Base-by-base conservation (phyloP, 2,888 invertebrate genomes). In the Rhorus exstirpatorius region DNA sequence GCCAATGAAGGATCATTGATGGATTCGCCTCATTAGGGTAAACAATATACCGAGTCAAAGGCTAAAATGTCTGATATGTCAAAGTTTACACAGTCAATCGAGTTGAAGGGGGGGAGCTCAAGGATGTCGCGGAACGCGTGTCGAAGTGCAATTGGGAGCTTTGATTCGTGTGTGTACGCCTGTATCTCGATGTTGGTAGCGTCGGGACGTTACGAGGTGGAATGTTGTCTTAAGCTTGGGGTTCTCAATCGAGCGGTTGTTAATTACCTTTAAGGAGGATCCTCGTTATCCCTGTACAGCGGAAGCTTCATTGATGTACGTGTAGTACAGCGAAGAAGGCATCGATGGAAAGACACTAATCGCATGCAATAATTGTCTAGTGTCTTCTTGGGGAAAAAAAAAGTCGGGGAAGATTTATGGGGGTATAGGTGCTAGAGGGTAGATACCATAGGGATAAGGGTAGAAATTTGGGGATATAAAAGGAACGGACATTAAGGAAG, bases 191-290 rank as follows among this genome's bases (percentile, higher is more conserved):
- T 55, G 55, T 17, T 24, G 38, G 1, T 12, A 19, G 53, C 31
- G 53, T 68, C 51, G 38, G 21, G 19, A 17, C 12, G 24, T 26
- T 51, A 61, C 61, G 7, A 38, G 24, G 46, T 31, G 63, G 65
- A 58, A 75, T 71, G 58, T 76, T 70, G 82, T 55, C 79, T 70
- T 61, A n/a, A 79, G 65, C 75, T 60, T 31, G 26, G 44, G 38
- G 46, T 41, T 60, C 72, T 68, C 79, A 63, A 79, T 84, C 70
- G 77, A 63, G 68, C 68, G 75, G 68, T 74, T 63, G 82, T 78
- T 84, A 84, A 81, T 79, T 77, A 79, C 71, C 83, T 44, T 81
- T 76, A 71, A 81, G 80, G 78, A 68, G 70, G 24, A 21, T 51
- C 26, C 53, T 67, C 38, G 41, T 17, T 58, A 55, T 61, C 58